Conservation (phyloP, 2,888 invertebrate species). For the Stenichneumon culpator region DNA sequence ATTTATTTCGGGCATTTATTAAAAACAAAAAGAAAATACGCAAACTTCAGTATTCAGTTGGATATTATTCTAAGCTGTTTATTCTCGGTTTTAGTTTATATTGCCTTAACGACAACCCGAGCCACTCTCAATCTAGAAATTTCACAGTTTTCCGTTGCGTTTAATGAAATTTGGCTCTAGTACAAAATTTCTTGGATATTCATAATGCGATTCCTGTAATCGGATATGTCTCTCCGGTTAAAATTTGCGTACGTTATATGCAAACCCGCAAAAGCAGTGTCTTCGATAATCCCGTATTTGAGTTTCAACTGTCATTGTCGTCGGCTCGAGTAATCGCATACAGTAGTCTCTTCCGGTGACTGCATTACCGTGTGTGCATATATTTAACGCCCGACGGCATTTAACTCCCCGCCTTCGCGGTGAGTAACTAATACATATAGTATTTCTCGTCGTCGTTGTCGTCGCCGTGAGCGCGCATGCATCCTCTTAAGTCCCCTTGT, state of each 20-base stretch:
- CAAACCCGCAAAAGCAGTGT: not conserved
- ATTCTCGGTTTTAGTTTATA: too few species aligned
- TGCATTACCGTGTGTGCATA: constrained; percentile 48
- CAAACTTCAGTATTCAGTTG: too few species aligned
- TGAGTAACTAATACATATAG: constrained; percentile 55
- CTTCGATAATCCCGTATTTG: constrained; percentile 16
- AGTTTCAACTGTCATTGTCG: constrained; percentile 55
- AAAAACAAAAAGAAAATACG: too few species aligned
- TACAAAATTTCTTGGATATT: too few species aligned
- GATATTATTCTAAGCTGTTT: too few species aligned
- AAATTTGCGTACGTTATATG: not conserved
- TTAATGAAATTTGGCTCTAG: too few species aligned
- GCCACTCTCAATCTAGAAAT: too few species aligned
- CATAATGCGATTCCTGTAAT: constrained; percentile 3
- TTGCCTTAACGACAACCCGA: too few species aligned
- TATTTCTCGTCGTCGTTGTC: constrained; percentile 41
- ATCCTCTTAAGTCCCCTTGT: constrained; percentile 67
- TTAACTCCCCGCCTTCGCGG: constrained; percentile 50
- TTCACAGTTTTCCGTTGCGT: too few species aligned
- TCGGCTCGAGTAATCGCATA: constrained; percentile 48
- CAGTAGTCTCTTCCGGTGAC: constrained; percentile 57
- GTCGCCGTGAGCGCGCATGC: constrained; percentile 53
- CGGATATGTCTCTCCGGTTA: not conserved
- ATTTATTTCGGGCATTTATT: too few species aligned
- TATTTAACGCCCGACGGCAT: constrained; percentile 63